Base-by-base conservation (phyloP, 2,113 vertebrate species). In the Onychorhynchus coronatus region DNA sequence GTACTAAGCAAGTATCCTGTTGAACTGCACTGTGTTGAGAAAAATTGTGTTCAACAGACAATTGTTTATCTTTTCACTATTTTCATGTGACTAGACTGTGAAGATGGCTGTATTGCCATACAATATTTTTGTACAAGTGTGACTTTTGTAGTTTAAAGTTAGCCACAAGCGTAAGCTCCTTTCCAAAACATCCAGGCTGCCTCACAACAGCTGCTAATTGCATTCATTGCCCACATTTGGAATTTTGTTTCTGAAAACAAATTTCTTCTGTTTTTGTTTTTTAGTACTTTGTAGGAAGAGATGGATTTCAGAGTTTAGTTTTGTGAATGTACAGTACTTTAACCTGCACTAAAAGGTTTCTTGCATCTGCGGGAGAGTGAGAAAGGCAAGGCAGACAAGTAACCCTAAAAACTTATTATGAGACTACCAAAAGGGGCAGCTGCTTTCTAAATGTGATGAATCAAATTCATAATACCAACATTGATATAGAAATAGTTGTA, bases 61-160 rank as follows among this genome's bases (percentile, higher is more conserved):
- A 52, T 92, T 94, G 86, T 92, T 94, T 93, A 67, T 91, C 66
- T 84, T 95, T 95, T 96, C 91, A 87, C 80, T 92, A 27, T 91
- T 94, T 96, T 91, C 86, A 47, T 42, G 71, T 95, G 96, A 96
- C 94, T 79, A 89, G 95, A 94, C 97, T 97, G 89, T 97, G 98
- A 97, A 95, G 72, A 85, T 91, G 97, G 95, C 96, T 83, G 31
- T 80, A 86, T 79, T 44, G 91, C 97, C 97, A 76, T 33, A 87
- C 65, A 86, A 75, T 88, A 49, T 88, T 95, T 97, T 91, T 97
- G 85, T 92, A 89, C 83, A 66, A 55, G 74, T 93, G 70, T 88
- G 71, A 94, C 87, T 82, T 93, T 79, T 74, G 63, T 47, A 62
- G 65, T 73, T 73, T 67, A 42, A 85, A 85, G 85, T 65, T 93